A percentile compares a stretch with the other conserved stretches of the same genome.
These are phyloP conservation scores for Capitella teleta DNA, from an alignment of 1,140 invertebrate species.

Conservation along the genomic window DNA sequence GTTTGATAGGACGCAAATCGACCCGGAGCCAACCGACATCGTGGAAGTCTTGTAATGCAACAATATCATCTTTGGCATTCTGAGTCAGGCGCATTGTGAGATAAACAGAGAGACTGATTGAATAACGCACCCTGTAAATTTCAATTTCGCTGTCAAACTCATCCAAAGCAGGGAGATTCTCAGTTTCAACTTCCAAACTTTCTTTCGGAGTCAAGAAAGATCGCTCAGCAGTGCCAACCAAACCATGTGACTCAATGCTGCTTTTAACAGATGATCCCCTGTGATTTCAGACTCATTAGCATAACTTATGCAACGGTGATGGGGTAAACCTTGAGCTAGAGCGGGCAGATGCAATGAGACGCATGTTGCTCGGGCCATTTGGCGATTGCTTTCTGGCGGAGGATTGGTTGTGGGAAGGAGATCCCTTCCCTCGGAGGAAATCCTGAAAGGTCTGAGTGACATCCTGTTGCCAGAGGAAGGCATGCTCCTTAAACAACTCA, in stretches of 20 bases:
- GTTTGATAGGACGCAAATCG: slow-evolving; percentile 38
- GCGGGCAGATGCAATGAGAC: slow-evolving; percentile 18
- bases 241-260: slow-evolving; percentile 21
- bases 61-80: slow-evolving; percentile 34
- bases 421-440: slow-evolving; percentile 30
- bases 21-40: slow-evolving; percentile 40
- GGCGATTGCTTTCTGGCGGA: slow-evolving; percentile 18
- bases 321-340: slow-evolving; percentile 32
- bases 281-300: too few relatives aligned
- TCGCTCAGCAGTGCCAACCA: slow-evolving; percentile 29
- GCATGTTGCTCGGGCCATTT: slow-evolving; percentile 17
- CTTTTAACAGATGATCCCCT: slow-evolving; percentile 31
- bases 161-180: slow-evolving; percentile 29
- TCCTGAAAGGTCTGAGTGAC: slow-evolving; percentile 38
- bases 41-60: slow-evolving; percentile 26
- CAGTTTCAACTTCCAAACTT: slow-evolving; percentile 16
- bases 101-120: too few relatives aligned
- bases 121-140: slow-evolving; percentile 34
- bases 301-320: too few relatives aligned
- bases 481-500: slow-evolving; percentile 30
- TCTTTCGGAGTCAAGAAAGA: slow-evolving; percentile 37
- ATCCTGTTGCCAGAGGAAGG: slow-evolving; percentile 38
- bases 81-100: too few relatives aligned
- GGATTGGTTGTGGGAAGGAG: slow-evolving; percentile 23
- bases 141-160: slow-evolving; percentile 42